phyloP scores from a whole-genome alignment of 2,113 vertebrate species.

The Laterallus jamaicensis region DNA sequence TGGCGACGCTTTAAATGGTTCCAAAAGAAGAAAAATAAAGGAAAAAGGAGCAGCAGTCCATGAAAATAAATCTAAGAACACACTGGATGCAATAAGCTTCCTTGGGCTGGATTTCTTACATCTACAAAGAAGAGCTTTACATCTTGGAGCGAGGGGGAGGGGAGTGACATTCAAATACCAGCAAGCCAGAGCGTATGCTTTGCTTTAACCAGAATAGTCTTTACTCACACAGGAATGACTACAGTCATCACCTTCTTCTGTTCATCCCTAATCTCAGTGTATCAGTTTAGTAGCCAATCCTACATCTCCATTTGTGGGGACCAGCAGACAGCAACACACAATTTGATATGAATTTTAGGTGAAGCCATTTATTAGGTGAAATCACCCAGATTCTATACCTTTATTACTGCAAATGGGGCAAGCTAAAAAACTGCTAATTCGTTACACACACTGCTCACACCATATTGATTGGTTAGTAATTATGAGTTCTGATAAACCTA shows the following conservation, averaged over 20 bases:
- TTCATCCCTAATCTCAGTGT: neutral
- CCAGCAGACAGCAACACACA: no score
- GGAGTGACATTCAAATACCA: neutral
- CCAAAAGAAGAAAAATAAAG: neutral
- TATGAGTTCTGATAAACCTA: no score
- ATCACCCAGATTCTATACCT: no score
- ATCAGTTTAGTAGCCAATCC: neutral
- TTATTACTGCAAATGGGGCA: no score
- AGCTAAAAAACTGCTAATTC: no score
- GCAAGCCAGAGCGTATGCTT: neutral
- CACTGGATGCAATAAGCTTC: accelerated
- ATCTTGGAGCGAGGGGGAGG: neutral
- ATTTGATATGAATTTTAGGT: no score
- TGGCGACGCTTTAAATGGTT: neutral
- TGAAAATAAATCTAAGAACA: neutral
- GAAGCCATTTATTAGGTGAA: no score
- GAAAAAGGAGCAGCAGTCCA: neutral
- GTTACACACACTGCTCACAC: no score
- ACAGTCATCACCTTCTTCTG: neutral
- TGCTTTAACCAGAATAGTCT: neutral
- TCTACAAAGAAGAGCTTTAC: neutral
- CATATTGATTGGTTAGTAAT: no score
- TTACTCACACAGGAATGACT: neutral
- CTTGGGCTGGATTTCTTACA: neutral
- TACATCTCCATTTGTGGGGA: neutral